A percentile compares a stretch with the other conserved stretches of the same genome.
Conservation (phyloP, 2,113 vertebrate genomes). For the Gambusia holbrooki region DNA sequence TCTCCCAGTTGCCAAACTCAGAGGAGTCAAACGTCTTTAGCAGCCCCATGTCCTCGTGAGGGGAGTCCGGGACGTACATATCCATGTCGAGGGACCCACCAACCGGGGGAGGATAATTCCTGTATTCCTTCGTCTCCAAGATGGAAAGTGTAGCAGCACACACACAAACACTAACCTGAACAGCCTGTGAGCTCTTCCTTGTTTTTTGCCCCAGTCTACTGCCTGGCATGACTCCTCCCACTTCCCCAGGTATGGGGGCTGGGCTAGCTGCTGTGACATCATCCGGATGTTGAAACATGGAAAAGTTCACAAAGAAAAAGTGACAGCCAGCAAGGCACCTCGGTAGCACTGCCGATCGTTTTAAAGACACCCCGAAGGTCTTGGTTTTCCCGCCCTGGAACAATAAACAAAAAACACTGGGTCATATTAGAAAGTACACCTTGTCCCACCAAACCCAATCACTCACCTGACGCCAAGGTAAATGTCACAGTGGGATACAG, state of each 20-base stretch:
- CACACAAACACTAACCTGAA: constrained; percentile 50
- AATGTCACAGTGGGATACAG: background rate
- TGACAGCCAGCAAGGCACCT: background rate
- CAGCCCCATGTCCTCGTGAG: constrained; percentile 88
- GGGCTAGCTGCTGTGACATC: constrained; percentile 67
- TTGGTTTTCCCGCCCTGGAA: constrained; percentile 19
- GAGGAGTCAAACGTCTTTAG: constrained; percentile 89
- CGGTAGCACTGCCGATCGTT: background rate
- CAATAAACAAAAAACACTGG: constrained; percentile 41
- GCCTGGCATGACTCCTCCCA: constrained; percentile 66
- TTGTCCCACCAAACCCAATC: constrained; percentile 29
- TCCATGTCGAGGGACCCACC: constrained; percentile 55
- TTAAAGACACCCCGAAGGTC: constrained; percentile 9
- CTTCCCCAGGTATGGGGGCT: constrained; percentile 82
- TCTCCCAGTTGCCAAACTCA: constrained; percentile 94
- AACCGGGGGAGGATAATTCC: constrained; percentile 34
- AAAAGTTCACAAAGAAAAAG: background rate
- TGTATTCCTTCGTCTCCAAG: constrained; percentile 37
- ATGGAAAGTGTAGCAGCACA: constrained; percentile 49
- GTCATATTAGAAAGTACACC: constrained; percentile 41
- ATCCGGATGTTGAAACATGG: constrained; percentile 75
- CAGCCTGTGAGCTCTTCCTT: constrained; percentile 71
- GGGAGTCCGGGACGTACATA: constrained; percentile 85
- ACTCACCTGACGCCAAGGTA: constrained; percentile 7
- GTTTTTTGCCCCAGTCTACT: constrained; percentile 68